These are phyloP conservation scores for Xylota segnis DNA, from an alignment of 2,888 invertebrate genomes.

Conservation along the genomic window DNA sequence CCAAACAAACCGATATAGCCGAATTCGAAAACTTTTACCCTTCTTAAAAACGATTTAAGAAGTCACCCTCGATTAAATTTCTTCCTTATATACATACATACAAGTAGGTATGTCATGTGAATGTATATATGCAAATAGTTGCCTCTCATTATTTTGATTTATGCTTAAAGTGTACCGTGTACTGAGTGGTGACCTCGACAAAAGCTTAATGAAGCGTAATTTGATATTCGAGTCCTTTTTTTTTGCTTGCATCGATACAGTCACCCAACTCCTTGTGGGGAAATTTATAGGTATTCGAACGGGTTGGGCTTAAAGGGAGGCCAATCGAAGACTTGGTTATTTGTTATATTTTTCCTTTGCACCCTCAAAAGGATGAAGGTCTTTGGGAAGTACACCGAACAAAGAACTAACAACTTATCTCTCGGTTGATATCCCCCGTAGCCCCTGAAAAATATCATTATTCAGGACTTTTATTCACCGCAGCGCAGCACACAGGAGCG, in stretches of 20 bases:
- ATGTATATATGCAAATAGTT: conserved; percentile 33
- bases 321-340: conserved; percentile 19
- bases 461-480: conserved; percentile 67
- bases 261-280: not conserved
- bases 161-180: conserved; percentile 22
- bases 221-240: conserved; percentile 33
- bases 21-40: conserved; percentile 14
- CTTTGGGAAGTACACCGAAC: conserved; percentile 47
- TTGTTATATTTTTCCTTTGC: conserved; percentile 31
- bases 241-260: conserved; percentile 20
- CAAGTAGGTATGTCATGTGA: no score
- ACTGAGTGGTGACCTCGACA: conserved; percentile 52
- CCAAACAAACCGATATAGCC: conserved; percentile 43
- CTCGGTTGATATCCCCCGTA: conserved; percentile 47
- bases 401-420: conserved; percentile 57
- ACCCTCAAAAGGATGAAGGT: conserved; percentile 51
- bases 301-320: conserved; percentile 1
- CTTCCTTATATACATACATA: not conserved
- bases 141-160: conserved; percentile 57
- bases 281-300: conserved; percentile 23
- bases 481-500: not conserved
- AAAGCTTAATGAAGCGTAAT: conserved; percentile 60
- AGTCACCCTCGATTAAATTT: conserved; percentile 52
- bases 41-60: conserved; percentile 41
- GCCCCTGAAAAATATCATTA: conserved; percentile 64